Base-by-base conservation (phyloP, 2,113 vertebrate species). In the Dolichallabes microphthalmus region DNA sequence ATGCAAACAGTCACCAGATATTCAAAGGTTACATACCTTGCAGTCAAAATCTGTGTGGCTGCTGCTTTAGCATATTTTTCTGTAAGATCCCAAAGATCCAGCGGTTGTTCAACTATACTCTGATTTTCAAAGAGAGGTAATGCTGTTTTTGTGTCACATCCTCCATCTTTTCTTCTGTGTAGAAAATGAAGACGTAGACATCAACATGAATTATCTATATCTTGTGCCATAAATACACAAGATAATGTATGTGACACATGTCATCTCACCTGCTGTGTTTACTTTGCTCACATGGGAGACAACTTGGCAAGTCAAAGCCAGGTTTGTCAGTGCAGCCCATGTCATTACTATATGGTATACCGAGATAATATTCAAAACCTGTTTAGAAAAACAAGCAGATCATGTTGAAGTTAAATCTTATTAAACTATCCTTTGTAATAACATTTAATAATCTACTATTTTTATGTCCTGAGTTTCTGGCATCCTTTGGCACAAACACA, bases 331-430 rank as follows among this genome's bases (percentile, higher is more conserved):
- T 97, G 83, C 98, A 99, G 90, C 98, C 98, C 98, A 99, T 99
- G 84, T 99, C 98, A 0, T 98, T 96, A 89, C 98, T 99, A 88
- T 98, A 99, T 0, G 98, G 98, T 81, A 99, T 95, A 27, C 98
- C 98, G 0, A 96, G 94, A 92, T 96, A 99, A 90, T 96, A 97
- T 82, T 97, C 94, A 0, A 99, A 99, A n/a, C 98, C 98, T 99
- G 92, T 17, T 78, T 32, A 68, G 15, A 76, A n/a, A 57, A 77
- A 81, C 64, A 90, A 58, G 89, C 74, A 9, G 20, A 61, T 27
- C 55, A 14, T 50, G 15, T 27, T 64, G 10, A 52, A 50, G 55
- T 6, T 66, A 2, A 52, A 53, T 75, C 5, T 27, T 52, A 52
- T 17, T 52, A 13, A 74, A 50, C 22, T 74, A 45, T n/a, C 20